Evolutionary conservation across 2,797 vertebrate genomes (phyloP), one percentile per base, ranked within the genome.

Genomic region (Rhinichthys osculus): DNA sequence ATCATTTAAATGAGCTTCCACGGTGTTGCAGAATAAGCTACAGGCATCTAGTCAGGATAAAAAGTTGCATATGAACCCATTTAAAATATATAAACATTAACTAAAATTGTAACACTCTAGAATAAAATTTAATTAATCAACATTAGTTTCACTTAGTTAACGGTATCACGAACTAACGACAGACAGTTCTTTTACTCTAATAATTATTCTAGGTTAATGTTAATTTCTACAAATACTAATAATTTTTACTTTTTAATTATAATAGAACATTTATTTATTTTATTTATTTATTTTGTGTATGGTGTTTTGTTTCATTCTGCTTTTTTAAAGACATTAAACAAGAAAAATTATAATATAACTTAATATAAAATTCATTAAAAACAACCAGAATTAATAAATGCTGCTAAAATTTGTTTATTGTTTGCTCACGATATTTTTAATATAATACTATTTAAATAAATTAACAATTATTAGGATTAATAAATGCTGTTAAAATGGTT

Each of bases 1-100:
- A 69, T 40, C 0, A 83, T 83, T 73, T 44, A 64, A 62, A 73
- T 71, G 38, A 38, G 47, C 67, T 82, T 70, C 80, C 47, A 27
- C 21, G 3, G 33, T 50, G 50, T 27, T 71, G 47, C 33, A 40
- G 50, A 71, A 80, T 21, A 80, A 47, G 59, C 27, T 66, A 79
- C 59, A 50, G 78, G 42, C 78, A 30, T 78, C 40, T 10, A 42
- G 76, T 35, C 64, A 35, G 16, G 16, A 27, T 42, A 40, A 42
- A 70, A 42, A 66, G 19, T 27, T 21, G 19, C 27, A 64, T 33
- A 33, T 47, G 3, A 79, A 79, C 59, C 35, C 13, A 78, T 78
- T 78, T 27, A 27, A 57, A 50, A 78, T 5, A 40, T 1, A 76
- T 54, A 54, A 77, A 77, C 11, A 57, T 50, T 1, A 73, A 19